Evolutionary conservation across 2,888 invertebrate genomes (phyloP).

Genomic region (Phrixothrix hirtus): DNA sequence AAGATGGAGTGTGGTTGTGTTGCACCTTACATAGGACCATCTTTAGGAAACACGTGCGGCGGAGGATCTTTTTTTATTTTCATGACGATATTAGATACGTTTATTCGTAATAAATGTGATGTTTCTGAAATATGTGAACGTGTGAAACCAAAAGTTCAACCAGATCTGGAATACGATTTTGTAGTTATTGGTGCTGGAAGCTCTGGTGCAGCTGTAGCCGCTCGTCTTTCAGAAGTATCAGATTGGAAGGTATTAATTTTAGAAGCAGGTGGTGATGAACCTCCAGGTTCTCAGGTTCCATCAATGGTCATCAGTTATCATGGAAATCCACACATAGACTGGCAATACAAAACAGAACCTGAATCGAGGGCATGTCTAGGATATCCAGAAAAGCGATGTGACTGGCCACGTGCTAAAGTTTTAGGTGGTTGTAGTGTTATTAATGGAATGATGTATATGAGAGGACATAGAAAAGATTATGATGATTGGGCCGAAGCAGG

Average conservation of each 20-base stretch:
- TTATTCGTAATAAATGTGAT: conserved; percentile 62
- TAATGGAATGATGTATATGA: conserved; percentile 85
- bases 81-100: conserved; percentile 67
- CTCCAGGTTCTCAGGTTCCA: conserved; percentile 65
- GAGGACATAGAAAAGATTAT: conserved; percentile 76
- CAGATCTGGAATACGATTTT: conserved; percentile 66
- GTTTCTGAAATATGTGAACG: conserved; percentile 66
- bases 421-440: conserved; percentile 72
- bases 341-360: conserved; percentile 69
- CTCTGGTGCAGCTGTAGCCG: conserved; percentile 67
- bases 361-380: conserved; percentile 66
- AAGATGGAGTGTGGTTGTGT: conserved; percentile 61
- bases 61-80: conserved; percentile 65
- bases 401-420: conserved; percentile 72
- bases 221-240: conserved; percentile 66
- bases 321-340: conserved; percentile 65
- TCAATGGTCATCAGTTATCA: conserved; percentile 71
- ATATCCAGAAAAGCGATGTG: conserved; percentile 60
- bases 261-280: conserved; percentile 75
- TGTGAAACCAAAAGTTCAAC: conserved; percentile 55
- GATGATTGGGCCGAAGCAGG: conserved; percentile 75
- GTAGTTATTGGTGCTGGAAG: conserved; percentile 70
- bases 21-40: conserved; percentile 61
- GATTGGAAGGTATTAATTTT: conserved; percentile 71
- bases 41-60: conserved; percentile 62